Evolutionary conservation across 1,140 invertebrate species (phyloP), one percentile per base, ranked within the genome.

Genomic region (Drosophila albomicans): DNA sequence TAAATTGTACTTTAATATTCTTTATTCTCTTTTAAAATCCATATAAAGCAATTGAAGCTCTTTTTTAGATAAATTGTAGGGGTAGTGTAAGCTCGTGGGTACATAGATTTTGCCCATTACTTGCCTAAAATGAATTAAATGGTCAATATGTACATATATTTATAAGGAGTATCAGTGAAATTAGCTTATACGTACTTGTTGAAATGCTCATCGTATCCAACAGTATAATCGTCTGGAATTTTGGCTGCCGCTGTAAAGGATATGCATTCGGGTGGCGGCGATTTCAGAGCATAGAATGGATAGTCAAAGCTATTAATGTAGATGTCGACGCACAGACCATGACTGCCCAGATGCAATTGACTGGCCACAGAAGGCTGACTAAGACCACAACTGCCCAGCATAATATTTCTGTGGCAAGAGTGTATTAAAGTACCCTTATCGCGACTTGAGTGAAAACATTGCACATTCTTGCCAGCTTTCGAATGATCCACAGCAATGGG

Each of bases 251-350:
- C 61, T n/a, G 68, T 65, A 10, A 81, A 68, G 1, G 76, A 63
- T 20, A 59, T 41, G 56, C 90, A 91, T 35, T 82, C 86, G 0
- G 62, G 5, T 4, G 90, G 86, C 0, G 81, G 76, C 0, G 49
- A 57, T 54, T 78, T 82, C 0, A 91, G 11, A 0, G 92, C 92
- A 43, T 92, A 92, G 56, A 92, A 92, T 0, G 91, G 85, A 69
- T 91, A 82, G 49, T 89, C 89, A 25, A 92, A 92, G 0, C 91
- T 75, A 51, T 91, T 88, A 3, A 92, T 92, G 58, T 92, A 92
- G 2, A 92, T 92, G 20, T 87, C 78, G 5, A 91, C 78, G 59
- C 92, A 92, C 3, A 92, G 69, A 2, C 92, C 92, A 63, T 92
- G 92, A n/a, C 87, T 92, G 0, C 92, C 91, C 3, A 91, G 62